These are phyloP conservation scores for Gallinago solitaria DNA, from an alignment of 2,797 vertebrate genomes.

Conservation along the genomic window DNA sequence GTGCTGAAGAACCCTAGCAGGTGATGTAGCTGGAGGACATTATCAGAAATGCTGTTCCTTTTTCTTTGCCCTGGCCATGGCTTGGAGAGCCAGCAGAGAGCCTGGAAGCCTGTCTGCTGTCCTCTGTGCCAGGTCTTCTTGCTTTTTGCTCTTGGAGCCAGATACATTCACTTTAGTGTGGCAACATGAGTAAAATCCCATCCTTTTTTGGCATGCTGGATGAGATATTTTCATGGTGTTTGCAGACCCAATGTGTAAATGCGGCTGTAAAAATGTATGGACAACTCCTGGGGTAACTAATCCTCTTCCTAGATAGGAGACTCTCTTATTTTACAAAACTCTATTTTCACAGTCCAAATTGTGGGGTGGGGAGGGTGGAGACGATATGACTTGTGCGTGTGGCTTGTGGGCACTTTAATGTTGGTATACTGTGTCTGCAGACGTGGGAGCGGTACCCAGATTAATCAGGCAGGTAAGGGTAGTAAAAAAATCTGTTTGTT, in stretches of 20 bases:
- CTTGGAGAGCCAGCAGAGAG: background rate
- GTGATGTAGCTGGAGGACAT: background rate
- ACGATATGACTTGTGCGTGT: background rate
- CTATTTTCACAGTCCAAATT: background rate
- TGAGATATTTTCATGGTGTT: fast-evolving
- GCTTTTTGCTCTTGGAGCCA: background rate
- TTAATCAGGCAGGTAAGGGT: background rate
- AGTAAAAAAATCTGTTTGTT: background rate
- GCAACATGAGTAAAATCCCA: background rate
- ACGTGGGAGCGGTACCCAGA: background rate
- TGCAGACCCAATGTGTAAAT: background rate
- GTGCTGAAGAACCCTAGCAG: background rate
- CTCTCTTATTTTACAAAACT: background rate
- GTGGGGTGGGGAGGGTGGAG: background rate
- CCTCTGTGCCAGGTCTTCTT: background rate
- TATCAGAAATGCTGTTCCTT: background rate
- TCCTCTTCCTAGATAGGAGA: background rate
- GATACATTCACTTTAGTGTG: background rate
- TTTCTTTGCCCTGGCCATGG: background rate
- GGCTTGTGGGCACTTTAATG: background rate
- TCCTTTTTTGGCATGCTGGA: background rate
- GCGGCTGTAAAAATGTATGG: background rate
- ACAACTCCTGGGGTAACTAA: background rate
- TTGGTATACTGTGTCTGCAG: background rate
- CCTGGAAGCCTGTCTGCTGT: background rate